These are phyloP conservation scores for Fulmarus glacialis DNA, from an alignment of 2,113 vertebrate species.

Conservation along the genomic window DNA sequence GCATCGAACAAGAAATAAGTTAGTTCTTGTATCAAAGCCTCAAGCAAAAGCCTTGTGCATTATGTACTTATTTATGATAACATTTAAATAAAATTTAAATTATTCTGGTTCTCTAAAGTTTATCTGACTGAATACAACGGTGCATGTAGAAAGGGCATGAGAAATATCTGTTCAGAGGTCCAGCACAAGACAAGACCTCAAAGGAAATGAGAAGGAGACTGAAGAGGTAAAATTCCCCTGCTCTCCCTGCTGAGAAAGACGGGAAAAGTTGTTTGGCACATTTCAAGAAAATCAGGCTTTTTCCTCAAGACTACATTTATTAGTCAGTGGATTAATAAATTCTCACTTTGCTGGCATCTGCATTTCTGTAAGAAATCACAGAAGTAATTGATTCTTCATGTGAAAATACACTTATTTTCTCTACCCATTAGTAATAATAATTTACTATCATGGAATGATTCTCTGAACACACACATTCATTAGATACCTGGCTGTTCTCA, in stretches of 20 bases:
- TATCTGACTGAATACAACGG: neutral
- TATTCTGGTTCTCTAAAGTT: neutral
- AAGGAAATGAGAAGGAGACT: neutral
- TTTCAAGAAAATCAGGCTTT: neutral
- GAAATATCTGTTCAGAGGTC: neutral
- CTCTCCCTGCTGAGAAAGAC: neutral
- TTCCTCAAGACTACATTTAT: neutral
- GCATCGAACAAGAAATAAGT: neutral
- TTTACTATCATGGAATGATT: neutral
- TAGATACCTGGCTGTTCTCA: neutral
- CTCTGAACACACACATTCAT: neutral
- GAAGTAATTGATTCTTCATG: neutral
- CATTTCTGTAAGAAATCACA: neutral
- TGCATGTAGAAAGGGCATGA: neutral
- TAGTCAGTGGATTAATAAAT: neutral
- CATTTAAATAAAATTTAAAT: neutral
- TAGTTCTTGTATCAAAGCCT: neutral
- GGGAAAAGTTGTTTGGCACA: neutral
- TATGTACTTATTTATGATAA: neutral
- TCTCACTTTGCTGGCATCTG: neutral
- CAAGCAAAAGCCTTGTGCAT: neutral
- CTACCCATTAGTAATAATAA: neutral
- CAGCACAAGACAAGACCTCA: neutral
- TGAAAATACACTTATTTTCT: neutral
- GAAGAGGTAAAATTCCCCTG: neutral